phyloP scores from a whole-genome alignment of 2,113 vertebrate genomes.

The Aegithalos caudatus region DNA sequence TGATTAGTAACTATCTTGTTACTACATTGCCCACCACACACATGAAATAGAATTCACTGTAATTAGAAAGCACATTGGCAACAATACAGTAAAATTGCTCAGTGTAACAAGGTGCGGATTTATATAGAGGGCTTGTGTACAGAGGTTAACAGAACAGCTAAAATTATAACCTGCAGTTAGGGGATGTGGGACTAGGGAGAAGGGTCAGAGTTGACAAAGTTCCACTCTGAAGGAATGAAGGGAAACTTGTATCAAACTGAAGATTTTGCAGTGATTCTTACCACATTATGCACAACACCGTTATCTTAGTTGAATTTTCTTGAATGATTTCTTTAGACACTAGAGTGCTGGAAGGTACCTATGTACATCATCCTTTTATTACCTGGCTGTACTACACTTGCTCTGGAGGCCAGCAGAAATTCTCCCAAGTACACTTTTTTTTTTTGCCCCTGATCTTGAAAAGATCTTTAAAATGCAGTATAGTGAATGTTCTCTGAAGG shows the following conservation, averaged over 20 bases:
- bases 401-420: neutral
- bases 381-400: neutral
- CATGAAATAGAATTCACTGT: neutral
- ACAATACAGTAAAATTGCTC: neutral
- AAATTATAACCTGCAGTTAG: neutral
- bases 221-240: neutral
- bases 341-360: neutral
- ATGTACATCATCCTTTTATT: neutral
- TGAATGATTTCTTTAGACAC: neutral
- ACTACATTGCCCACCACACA: neutral
- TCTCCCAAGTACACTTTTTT: neutral
- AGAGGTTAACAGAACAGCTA: neutral
- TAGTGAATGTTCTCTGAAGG: neutral
- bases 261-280: neutral
- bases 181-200: neutral
- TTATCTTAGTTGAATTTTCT: neutral
- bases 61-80: neutral
- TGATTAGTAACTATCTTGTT: neutral
- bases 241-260: neutral
- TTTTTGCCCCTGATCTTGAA: neutral
- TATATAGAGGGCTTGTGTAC: neutral
- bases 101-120: neutral
- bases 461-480: neutral
- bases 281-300: neutral
- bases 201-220: neutral